Percentiles rank a stretch among this genome's conserved stretches.
Conservation (phyloP, 1,140 invertebrate genomes). For the Anagrus nilaparvatae region DNA sequence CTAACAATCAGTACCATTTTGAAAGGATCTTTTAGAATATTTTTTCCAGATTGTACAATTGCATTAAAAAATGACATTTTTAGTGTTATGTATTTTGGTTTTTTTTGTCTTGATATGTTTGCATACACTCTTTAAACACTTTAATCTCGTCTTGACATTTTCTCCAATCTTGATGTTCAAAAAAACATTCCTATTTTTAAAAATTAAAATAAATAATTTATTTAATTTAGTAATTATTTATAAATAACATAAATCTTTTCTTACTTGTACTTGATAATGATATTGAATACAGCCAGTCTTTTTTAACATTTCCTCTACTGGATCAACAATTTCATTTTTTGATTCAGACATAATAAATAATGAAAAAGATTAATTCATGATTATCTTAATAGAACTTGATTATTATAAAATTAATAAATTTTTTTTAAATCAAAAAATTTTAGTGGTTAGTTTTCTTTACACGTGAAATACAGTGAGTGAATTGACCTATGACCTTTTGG, state of each 20-base stretch:
- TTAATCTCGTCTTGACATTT: constrained; percentile 74
- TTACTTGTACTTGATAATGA: constrained; percentile 77
- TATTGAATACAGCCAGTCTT: constrained; percentile 79
- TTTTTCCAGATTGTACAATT: constrained; percentile 17
- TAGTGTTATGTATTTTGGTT: constrained; percentile 29
- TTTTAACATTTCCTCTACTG: constrained; percentile 72
- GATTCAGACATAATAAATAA: too few relatives aligned
- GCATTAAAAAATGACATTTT: constrained; percentile 18
- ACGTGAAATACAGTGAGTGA: too few relatives aligned
- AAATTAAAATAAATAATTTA: constrained; percentile 4
- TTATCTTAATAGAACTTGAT: too few relatives aligned
- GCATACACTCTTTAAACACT: constrained; percentile 71
- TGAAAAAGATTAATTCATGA: too few relatives aligned
- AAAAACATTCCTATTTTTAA: constrained; percentile 68
- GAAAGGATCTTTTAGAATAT: too few relatives aligned
- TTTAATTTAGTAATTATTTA: background rate
- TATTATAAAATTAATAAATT: too few relatives aligned
- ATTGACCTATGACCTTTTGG: too few relatives aligned
- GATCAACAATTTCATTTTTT: constrained; percentile 51
- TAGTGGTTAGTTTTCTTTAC: too few relatives aligned
- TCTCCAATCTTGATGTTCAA: constrained; percentile 79
- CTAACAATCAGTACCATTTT: constrained; percentile 72
- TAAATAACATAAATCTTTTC: constrained; percentile 2
- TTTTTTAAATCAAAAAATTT: too few relatives aligned
- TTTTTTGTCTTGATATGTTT: constrained; percentile 41